Evolutionary conservation across 1,140 invertebrate species (phyloP).

Genomic region (silkworm (Bombyx mori)): DNA sequence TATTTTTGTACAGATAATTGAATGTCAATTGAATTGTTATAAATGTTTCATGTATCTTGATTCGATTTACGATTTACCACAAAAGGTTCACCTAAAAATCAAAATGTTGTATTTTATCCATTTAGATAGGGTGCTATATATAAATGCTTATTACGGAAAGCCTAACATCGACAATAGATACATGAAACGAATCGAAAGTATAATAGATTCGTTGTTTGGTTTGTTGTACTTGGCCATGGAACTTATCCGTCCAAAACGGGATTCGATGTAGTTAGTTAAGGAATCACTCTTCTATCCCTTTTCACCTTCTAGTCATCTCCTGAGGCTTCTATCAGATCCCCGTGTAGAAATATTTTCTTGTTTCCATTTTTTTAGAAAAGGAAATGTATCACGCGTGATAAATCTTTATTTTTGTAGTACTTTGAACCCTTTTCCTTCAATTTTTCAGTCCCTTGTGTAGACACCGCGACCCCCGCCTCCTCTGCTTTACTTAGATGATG

Average conservation of each 20-base stretch:
- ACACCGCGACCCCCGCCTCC: constrained; percentile 7
- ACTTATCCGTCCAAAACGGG: constrained; percentile 60
- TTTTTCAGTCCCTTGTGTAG: too few relatives aligned
- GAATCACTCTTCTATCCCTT: constrained; percentile 9
- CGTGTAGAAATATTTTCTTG: constrained; percentile 4
- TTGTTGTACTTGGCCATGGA: constrained; percentile 8
- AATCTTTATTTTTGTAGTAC: too few relatives aligned
- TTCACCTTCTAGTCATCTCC: not conserved
- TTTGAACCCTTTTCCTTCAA: too few relatives aligned
- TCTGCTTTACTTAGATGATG: constrained; percentile 7
- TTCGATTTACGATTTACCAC: too few relatives aligned
- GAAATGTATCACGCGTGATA: not conserved
- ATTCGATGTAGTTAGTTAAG: constrained; percentile 50
- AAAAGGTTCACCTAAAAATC: too few relatives aligned
- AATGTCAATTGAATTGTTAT: constrained; percentile 39
- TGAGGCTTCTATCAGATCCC: not conserved
- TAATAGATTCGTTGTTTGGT: not conserved
- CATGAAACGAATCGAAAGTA: too few relatives aligned
- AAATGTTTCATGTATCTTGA: not conserved
- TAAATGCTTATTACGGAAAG: too few relatives aligned
- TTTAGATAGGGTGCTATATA: too few relatives aligned
- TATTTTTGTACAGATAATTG: constrained; percentile 60
- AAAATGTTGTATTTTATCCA: too few relatives aligned
- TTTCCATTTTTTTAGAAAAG: not conserved
- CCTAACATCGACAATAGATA: too few relatives aligned